Evolutionary conservation across 2,888 invertebrate genomes (phyloP), one percentile per base, ranked within the genome.

Genomic region (Eupithecia subumbrata): DNA sequence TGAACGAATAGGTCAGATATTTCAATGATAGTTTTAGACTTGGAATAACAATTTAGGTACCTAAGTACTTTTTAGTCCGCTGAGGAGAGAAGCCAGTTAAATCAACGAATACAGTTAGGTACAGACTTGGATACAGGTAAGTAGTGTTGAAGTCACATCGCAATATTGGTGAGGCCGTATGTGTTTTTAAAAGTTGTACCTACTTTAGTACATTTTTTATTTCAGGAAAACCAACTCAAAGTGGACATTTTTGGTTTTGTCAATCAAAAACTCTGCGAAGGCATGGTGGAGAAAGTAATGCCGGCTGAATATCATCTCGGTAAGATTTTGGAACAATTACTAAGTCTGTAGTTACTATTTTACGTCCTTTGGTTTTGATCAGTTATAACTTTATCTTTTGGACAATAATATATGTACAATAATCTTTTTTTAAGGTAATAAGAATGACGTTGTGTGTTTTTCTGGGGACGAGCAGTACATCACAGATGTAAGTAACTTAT

Each of bases 401-500:
- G 48, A n/a, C 8, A 0, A 9, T 1, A 9, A 34, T 4, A 34
- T 4, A 34, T 34, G 5, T 34, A 2, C 34, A 4, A 4, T 34
- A 5, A 34, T 4, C 5, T n/a, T 75, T 69, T 74, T 82, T 83
- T 73, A 80, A 89, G 88, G 83, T 37, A 86, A 86, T 70, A 74
- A 80, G 2, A 84, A 86, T 71, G 88, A 91, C 77, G 82, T 87
- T 7, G 75, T 90, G 0, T 91, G 91, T 77, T 92, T 88, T 74
- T 30, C 87, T 5, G 87, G 85, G 67, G 86, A 88, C 43, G 84
- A 86, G 0, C 85, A 86, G 77, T 87, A 82, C 63, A 84, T 91
- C 73, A 87, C 86, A 45, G 85, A 85, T 72, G 91, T 91, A 84
- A 86, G 82, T 63, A 30, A 63, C 9, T 18, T 5, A 52, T 52